phyloP scores from a whole-genome alignment of 2,113 vertebrate species.

The Lophotis ruficrista region DNA sequence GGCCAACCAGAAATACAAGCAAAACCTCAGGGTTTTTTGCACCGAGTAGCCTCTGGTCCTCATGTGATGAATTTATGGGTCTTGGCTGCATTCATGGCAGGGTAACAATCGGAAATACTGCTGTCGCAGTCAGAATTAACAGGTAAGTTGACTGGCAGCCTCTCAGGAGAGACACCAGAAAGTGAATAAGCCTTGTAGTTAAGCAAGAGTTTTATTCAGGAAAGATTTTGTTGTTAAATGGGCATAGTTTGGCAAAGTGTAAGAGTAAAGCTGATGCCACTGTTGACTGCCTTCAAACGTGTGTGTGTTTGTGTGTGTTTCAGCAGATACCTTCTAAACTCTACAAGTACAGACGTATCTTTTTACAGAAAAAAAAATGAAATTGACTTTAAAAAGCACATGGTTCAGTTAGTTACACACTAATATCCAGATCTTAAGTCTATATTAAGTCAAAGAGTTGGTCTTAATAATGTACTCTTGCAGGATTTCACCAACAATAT shows the following conservation, averaged over 20 bases:
- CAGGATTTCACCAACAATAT: neutral
- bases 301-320: neutral
- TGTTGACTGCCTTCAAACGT: neutral
- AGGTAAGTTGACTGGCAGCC: neutral
- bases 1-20: neutral
- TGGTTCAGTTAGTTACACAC: neutral
- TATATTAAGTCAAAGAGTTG: neutral
- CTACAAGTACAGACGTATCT: neutral
- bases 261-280: neutral
- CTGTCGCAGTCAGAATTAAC: neutral
- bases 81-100: neutral
- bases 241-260: neutral
- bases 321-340: neutral
- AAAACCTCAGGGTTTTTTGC: neutral
- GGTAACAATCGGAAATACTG: neutral
- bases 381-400: neutral
- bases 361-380: neutral
- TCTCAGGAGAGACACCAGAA: neutral
- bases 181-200: neutral
- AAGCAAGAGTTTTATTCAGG: neutral
- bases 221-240: neutral
- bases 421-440: neutral
- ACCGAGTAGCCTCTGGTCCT: neutral
- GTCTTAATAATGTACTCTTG: neutral
- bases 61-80: rapidly evolving